Evolutionary conservation across 1,140 invertebrate genomes (phyloP).

Genomic region (Grapholita molesta): DNA sequence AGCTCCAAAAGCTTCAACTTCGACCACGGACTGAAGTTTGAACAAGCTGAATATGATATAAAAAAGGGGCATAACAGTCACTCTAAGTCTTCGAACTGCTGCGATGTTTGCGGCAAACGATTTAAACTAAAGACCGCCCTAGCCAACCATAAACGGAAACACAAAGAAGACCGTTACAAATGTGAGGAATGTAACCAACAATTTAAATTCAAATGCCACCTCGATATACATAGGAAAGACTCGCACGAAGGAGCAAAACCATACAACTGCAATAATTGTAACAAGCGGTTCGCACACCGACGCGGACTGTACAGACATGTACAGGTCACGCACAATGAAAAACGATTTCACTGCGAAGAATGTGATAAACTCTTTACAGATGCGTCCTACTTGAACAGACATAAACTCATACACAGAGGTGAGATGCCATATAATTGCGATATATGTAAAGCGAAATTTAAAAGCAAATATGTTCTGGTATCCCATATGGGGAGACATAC

Average conservation of each 20-base stretch:
- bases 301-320: background rate
- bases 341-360: background rate
- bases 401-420: background rate
- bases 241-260: background rate
- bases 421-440: background rate
- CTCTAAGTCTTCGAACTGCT: background rate
- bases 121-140: background rate
- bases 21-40: background rate
- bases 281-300: background rate
- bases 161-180: background rate
- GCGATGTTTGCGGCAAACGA: background rate
- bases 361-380: background rate
- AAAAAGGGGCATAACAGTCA: background rate
- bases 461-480: background rate
- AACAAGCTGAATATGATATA: background rate
- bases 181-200: background rate
- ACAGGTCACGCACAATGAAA: background rate
- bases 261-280: background rate
- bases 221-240: background rate
- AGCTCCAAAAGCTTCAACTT: background rate
- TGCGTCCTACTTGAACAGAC: background rate
- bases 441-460: background rate
- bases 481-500: background rate
- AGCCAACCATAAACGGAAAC: background rate
- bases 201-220: background rate